A percentile compares a stretch with the other conserved stretches of the same genome.
Conservation (phyloP, 2,797 vertebrate species). For the Acestrorhynchus altus region DNA sequence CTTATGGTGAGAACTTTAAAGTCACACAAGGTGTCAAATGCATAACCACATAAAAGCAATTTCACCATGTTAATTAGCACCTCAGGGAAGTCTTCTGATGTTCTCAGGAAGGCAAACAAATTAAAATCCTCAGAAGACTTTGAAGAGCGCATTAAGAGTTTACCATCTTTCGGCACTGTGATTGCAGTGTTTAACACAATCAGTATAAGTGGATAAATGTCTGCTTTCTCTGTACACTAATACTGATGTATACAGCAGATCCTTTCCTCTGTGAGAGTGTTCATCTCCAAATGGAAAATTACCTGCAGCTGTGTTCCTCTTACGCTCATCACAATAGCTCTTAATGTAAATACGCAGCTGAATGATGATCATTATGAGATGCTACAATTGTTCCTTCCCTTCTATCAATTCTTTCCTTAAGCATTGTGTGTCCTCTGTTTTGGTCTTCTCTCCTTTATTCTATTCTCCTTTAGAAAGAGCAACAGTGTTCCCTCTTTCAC, state of each 20-base stretch:
- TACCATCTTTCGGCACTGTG: conserved; percentile 27
- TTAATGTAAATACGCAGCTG: conserved; percentile 29
- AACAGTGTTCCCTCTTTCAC: background rate
- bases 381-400: conserved; percentile 2
- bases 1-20: conserved; percentile 3
- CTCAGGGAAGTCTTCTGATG: background rate
- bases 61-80: conserved; percentile 24
- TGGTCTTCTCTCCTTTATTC: background rate
- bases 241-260: conserved; percentile 20
- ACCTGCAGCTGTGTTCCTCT: conserved; percentile 18
- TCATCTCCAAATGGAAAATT: conserved; percentile 30
- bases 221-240: conserved; percentile 17
- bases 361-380: conserved; percentile 13
- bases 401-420: background rate
- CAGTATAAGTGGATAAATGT: conserved; percentile 37
- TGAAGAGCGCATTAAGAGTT: conserved; percentile 29
- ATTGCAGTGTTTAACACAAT: conserved; percentile 38
- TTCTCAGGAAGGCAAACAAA: conserved; percentile 20
- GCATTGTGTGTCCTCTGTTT: no score
- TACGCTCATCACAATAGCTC: conserved; percentile 7
- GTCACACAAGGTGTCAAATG: conserved; percentile 13
- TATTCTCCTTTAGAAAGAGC: background rate
- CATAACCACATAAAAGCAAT: conserved; percentile 8
- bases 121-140: conserved; percentile 16
- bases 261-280: conserved; percentile 2